Conservation (phyloP, 2,797 vertebrate species). For the Sitta carolinensis region DNA sequence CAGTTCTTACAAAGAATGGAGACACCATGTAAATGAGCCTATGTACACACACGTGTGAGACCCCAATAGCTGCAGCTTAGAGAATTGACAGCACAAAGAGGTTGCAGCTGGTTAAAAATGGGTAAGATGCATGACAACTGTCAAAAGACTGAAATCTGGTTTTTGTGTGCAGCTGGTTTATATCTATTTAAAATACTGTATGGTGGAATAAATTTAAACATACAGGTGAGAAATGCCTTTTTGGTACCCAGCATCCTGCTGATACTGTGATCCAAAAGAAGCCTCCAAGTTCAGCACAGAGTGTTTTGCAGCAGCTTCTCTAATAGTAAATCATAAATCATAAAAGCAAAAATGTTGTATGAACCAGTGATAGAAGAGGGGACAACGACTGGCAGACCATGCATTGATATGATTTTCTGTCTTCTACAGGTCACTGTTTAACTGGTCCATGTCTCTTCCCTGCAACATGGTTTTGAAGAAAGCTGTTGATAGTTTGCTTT, state of each 20-base stretch:
- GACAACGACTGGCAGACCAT: not conserved
- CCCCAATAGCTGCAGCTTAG: not conserved
- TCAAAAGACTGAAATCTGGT: not conserved
- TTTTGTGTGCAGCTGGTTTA: not conserved
- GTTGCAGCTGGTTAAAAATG: not conserved
- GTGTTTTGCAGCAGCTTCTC: not conserved
- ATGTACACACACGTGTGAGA: accelerated
- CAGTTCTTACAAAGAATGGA: not conserved
- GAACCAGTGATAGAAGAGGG: not conserved
- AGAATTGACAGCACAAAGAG: not conserved
- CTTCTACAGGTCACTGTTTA: conserved; percentile 87
- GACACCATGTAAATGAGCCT: not conserved
- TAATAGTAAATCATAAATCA: not conserved
- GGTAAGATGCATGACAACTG: not conserved
- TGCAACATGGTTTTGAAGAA: conserved; percentile 98
- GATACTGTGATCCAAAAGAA: not conserved
- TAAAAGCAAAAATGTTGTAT: not conserved
- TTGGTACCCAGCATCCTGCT: not conserved
- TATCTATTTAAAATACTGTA: not conserved
- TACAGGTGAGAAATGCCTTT: not conserved
- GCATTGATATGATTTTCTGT: not conserved
- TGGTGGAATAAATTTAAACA: not conserved
- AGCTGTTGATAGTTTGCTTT: conserved; percentile 96
- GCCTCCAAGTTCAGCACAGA: not conserved
- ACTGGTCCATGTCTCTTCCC: conserved; percentile 97